phyloP scores from a whole-genome alignment of 2,113 vertebrate genomes.

The Pyrgilauda ruficollis region DNA sequence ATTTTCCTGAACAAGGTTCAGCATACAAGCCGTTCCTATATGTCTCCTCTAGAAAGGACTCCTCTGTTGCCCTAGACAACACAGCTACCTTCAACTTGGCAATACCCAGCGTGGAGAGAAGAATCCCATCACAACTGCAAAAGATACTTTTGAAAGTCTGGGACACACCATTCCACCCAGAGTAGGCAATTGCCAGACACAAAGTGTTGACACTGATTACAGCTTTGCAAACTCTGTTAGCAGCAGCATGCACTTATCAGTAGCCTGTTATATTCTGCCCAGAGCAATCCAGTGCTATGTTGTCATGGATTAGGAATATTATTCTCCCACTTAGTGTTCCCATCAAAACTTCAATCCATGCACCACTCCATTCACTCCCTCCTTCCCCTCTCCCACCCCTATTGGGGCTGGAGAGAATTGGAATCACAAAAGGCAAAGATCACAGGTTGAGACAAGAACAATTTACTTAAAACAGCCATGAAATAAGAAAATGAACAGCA shows the following conservation, averaged over 20 bases:
- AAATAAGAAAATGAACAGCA: neutral
- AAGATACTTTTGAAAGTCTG: neutral
- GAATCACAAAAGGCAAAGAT: neutral
- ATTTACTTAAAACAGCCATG: neutral
- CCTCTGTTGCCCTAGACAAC: neutral
- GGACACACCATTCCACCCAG: neutral
- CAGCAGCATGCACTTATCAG: neutral
- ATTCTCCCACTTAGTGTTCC: neutral
- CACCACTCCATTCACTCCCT: accelerated
- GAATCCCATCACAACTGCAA: neutral
- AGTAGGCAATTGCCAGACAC: neutral
- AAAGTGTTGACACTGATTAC: neutral
- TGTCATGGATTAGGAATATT: neutral
- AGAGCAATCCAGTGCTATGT: neutral
- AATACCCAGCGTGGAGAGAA: neutral
- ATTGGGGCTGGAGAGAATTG: neutral
- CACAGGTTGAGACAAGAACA: neutral
- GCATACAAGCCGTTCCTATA: neutral
- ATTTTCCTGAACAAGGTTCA: neutral
- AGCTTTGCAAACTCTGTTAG: neutral
- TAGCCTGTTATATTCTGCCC: neutral
- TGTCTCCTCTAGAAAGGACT: neutral
- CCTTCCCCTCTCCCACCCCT: neutral
- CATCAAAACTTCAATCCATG: neutral
- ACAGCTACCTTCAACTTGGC: neutral